Evolutionary conservation across 2,113 vertebrate species (phyloP).

Genomic region (Larimichthys polyactis): DNA sequence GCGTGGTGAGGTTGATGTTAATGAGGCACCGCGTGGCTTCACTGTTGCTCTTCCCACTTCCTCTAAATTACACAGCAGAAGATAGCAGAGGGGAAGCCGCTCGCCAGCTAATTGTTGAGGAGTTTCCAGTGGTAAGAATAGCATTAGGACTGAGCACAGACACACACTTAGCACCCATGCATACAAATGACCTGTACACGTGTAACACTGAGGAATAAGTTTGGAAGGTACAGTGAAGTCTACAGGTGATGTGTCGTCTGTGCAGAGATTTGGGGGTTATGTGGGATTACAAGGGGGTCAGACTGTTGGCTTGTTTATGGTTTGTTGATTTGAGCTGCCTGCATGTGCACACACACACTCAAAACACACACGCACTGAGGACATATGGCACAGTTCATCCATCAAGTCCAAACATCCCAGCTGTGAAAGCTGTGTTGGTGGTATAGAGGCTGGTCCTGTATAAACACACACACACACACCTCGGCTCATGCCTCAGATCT

Average conservation of each 20-base stretch:
- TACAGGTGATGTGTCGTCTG: neutral
- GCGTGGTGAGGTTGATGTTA: conserved; percentile 49
- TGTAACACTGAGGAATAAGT: neutral
- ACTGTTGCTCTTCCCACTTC: conserved; percentile 51
- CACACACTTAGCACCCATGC: neutral
- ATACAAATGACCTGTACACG: neutral
- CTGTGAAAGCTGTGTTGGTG: conserved; percentile 74
- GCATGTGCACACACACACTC: conserved; percentile 5
- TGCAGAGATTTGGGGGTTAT: conserved; percentile 16
- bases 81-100: conserved; percentile 52
- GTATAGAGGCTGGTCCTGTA: conserved; percentile 52
- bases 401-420: conserved; percentile 70
- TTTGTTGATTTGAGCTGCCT: conserved; percentile 70
- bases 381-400: conserved; percentile 70
- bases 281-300: conserved; percentile 36
- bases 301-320: conserved; percentile 65
- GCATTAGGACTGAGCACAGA: conserved; percentile 19
- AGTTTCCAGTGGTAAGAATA: conserved; percentile 70
- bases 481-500: conserved; percentile 38
- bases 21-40: conserved; percentile 55
- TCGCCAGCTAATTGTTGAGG: conserved; percentile 57
- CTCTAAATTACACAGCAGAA: conserved; percentile 68
- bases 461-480: conserved; percentile 68
- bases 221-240: neutral
- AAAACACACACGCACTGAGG: neutral